Evolutionary conservation across 2,113 vertebrate genomes (phyloP).

Genomic region (Apistogramma diplotaenia): DNA sequence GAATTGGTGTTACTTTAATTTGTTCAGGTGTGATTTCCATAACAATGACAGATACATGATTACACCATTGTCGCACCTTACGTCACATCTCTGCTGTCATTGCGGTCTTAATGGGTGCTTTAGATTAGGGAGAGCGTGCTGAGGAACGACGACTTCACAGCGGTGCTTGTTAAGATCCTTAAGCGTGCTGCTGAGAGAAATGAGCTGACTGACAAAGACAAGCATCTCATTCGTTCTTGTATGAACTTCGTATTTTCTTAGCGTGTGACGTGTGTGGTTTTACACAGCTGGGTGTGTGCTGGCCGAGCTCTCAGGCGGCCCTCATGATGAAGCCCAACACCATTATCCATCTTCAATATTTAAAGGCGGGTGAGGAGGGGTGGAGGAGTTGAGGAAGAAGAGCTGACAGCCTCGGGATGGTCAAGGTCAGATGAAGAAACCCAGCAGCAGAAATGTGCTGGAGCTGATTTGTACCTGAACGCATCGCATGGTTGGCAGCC

Average conservation of each 20-base stretch:
- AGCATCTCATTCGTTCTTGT: fast-evolving
- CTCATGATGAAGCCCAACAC: slow-evolving; percentile 42
- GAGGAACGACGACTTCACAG: neutral
- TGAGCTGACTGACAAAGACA: neutral
- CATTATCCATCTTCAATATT: slow-evolving; percentile 76
- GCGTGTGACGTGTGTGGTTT: neutral
- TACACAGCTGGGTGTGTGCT: neutral
- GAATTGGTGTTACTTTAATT: neutral
- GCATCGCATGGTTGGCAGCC: slow-evolving; percentile 14
- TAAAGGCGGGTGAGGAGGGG: slow-evolving; percentile 35
- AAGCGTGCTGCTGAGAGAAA: neutral
- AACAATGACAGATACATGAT: neutral
- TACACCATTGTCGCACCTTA: neutral
- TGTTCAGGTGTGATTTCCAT: neutral
- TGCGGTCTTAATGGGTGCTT: slow-evolving; percentile 14
- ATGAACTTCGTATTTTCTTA: neutral
- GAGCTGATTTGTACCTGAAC: neutral
- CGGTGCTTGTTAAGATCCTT: neutral
- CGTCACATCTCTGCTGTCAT: slow-evolving; percentile 33
- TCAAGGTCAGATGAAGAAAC: slow-evolving; percentile 46
- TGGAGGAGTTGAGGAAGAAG: slow-evolving; percentile 5
- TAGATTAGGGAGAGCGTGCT: neutral
- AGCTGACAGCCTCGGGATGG: slow-evolving; percentile 26
- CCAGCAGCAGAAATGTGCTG: neutral
- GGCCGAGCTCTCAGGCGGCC: slow-evolving; percentile 10